Evolutionary conservation across 2,797 vertebrate genomes (phyloP).

Genomic region (Acrocephalus scirpaceus): DNA sequence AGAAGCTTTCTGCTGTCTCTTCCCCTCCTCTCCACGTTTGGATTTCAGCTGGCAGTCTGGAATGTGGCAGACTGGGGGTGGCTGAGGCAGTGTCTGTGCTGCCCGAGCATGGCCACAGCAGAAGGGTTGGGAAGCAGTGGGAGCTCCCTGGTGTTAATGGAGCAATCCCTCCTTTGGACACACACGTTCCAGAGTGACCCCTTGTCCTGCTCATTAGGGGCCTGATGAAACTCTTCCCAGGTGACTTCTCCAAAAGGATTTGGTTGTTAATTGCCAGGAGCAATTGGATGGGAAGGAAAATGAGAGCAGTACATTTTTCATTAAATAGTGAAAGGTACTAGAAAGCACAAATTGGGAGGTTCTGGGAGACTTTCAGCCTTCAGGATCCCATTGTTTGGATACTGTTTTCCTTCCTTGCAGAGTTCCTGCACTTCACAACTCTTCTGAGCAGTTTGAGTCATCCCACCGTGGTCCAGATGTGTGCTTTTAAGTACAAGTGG

Average conservation of each 20-base stretch:
- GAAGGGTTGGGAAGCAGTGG: background rate
- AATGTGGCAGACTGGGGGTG: background rate
- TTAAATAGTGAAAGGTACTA: background rate
- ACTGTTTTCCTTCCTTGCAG: background rate
- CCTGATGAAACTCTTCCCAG: conserved; percentile 15
- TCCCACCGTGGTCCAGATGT: conserved; percentile 65
- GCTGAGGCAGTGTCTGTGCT: background rate
- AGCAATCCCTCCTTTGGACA: background rate
- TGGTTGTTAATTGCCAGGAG: background rate
- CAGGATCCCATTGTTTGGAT: conserved; percentile 8
- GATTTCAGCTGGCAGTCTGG: background rate
- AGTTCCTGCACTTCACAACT: conserved; percentile 11
- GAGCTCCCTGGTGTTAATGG: background rate
- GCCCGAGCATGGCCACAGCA: background rate
- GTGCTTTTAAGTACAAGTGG: conserved; percentile 52
- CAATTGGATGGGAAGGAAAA: background rate
- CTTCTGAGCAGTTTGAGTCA: background rate
- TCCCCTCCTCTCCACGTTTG: rapidly evolving
- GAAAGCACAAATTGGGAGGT: background rate
- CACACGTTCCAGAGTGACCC: background rate
- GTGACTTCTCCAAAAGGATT: conserved; percentile 31
- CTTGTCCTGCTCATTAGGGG: background rate
- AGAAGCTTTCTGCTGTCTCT: background rate
- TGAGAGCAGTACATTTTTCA: background rate
- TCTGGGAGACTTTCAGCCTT: background rate